Evolutionary conservation across 2,888 invertebrate species (phyloP).

Genomic region (Macrosoma leucophasiata): DNA sequence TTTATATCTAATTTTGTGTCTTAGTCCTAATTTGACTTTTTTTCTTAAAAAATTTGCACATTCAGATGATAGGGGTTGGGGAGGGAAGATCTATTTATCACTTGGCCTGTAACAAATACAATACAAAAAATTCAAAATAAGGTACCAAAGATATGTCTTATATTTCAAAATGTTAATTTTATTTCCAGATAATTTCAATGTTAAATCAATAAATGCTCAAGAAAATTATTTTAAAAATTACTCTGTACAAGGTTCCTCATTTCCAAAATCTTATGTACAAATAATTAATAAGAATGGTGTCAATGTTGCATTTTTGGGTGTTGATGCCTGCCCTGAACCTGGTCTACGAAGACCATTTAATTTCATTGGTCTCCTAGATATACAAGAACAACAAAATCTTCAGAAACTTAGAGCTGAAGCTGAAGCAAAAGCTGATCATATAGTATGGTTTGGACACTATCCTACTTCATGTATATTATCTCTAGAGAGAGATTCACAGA

Average conservation of each 20-base stretch:
- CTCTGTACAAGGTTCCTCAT: constrained; percentile 83
- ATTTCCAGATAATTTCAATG: constrained; percentile 91
- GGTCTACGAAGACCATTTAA: constrained; percentile 92
- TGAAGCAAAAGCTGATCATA: constrained; percentile 57
- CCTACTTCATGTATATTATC: constrained; percentile 90
- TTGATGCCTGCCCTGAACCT: constrained; percentile 92
- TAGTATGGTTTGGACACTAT: constrained; percentile 89
- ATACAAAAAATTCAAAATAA: neutral
- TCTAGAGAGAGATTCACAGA: constrained; percentile 63
- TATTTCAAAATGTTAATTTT: constrained; percentile 8
- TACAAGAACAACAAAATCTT: constrained; percentile 74
- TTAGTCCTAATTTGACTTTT: too few species aligned
- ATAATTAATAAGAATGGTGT: constrained; percentile 71
- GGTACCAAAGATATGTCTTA: neutral
- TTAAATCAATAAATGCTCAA: constrained; percentile 78
- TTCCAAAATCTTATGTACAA: constrained; percentile 85
- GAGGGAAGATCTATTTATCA: too few species aligned
- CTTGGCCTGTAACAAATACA: too few species aligned
- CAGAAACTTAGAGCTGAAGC: constrained; percentile 74
- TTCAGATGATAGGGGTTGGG: too few species aligned
- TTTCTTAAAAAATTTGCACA: too few species aligned
- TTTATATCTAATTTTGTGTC: too few species aligned
- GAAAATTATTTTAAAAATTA: constrained; percentile 86
- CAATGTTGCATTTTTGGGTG: constrained; percentile 86
- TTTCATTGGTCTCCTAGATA: constrained; percentile 86